phyloP scores from a whole-genome alignment of 2,888 invertebrate species.

The Mactromeris polynyma region DNA sequence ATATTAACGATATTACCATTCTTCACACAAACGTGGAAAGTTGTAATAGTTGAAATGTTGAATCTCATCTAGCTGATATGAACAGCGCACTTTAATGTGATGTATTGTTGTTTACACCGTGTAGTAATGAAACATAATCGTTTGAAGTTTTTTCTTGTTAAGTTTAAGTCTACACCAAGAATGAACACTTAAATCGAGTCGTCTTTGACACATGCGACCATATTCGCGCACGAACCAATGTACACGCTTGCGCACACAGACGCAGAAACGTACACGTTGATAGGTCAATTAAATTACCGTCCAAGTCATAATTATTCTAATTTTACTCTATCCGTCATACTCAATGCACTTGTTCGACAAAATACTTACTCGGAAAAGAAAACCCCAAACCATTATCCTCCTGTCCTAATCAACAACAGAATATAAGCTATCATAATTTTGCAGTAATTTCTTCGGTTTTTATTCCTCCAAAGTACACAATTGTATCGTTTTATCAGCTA shows the following conservation, averaged over 20 bases:
- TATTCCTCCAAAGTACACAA: not conserved
- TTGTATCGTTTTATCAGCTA: conserved; percentile 1
- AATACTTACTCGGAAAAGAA: not conserved
- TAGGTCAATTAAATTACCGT: too few species aligned
- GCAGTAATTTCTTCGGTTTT: not conserved
- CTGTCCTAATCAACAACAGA: not conserved
- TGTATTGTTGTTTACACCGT: too few species aligned
- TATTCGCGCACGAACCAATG: not conserved
- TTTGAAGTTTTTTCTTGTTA: not conserved
- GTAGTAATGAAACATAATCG: too few species aligned
- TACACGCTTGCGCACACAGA: not conserved
- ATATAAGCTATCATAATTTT: not conserved
- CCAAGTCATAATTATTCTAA: not conserved
- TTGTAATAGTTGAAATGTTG: too few species aligned
- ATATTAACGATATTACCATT: too few species aligned
- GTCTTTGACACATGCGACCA: not conserved
- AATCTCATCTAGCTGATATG: too few species aligned
- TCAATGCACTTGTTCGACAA: not conserved
- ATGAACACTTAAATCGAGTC: not conserved
- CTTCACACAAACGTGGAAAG: too few species aligned
- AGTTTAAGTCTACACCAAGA: not conserved
- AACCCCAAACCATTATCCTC: not conserved
- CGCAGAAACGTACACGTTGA: too few species aligned
- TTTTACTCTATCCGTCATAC: not conserved
- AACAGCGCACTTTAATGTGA: too few species aligned